Base-by-base conservation (phyloP, 2,888 invertebrate species). In the Drosophila nr. fundita region DNA sequence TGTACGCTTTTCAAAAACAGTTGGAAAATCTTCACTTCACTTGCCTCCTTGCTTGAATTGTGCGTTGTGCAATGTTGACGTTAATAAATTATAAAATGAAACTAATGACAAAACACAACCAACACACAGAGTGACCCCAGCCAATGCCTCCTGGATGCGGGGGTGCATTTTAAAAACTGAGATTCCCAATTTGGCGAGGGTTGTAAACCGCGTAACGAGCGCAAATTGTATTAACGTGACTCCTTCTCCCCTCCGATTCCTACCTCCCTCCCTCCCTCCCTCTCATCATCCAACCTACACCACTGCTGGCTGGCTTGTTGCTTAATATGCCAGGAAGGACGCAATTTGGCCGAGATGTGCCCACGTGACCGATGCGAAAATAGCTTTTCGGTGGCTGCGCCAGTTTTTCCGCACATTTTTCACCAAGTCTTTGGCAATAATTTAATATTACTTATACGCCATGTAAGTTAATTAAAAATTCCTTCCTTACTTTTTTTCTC, bases 31-130 rank as follows among this genome's bases (percentile, higher is more conserved):
- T 58, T 71, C 50, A 68, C 64, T 71, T 80, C 68, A 61, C 75
- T 74, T 73, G 71, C 70, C 73, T 75, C 55, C 62, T 64, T 73
- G 65, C 48, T 52, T 58, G 65, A 68, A 76, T 73, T 76, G 70
- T 78, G 83, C 73, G 79, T 38, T 55, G 55, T 38, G 84, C 82
- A 86, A 83, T 91, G 92, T 92, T 92, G 91, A 92, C 90, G 88
- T 83, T 91, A 91, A 91, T 91, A 91, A 91, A 91, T 91, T 92
- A 91, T 91, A 91, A 91, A 91, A 90, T 84, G 90, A 89, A 90
- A 90, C 91, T 91, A 91, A 91, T 92, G 91, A 91, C 90, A 90
- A 89, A 80, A 87, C 89, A 84, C 74, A 81, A 71, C 69, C 59
- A 59, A 68, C 59, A 82, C 61, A 54, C 63, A 53, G 45, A 52